Base-by-base conservation (phyloP, 2,888 invertebrate genomes). In the Heliconius cydno region DNA sequence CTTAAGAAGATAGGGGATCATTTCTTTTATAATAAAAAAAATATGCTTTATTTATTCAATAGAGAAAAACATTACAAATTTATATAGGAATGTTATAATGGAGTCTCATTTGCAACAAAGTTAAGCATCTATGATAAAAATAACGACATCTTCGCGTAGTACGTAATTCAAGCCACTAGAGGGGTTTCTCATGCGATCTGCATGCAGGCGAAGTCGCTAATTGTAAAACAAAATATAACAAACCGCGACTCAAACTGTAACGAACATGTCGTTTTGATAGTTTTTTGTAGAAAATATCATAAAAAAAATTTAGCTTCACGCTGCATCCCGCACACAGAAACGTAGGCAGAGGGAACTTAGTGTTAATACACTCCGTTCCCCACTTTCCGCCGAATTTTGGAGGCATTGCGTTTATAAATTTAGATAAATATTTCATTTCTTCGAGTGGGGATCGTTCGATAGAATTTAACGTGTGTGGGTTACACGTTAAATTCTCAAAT, bases 1-100 rank as follows among this genome's bases (percentile, higher is more conserved):
- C 71, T 83, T 84, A 76, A 70, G 76, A 83, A 82, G 76, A 81
- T 81, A 82, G 52, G 77, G 67, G 68, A 68, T 72, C 34, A 22
- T 41, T 30, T 78, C n/a, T 75, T 71, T 76, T 80, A 60, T 10
- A 15, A n/a, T 12, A 65, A 65, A 19, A 28, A 41, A 1, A 1
- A 34, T 13, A 3, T 13, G n/a, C n/a, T 41, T 25, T 34, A 12
- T 25, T 38, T 38, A 25, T 28, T 22, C 22, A 6, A 9, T 52
- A 12, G 25, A 30, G 12, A 63, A 38, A 41, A 65, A 63, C 19
- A 25, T 38, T 25, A 46, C 63, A 65, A 41, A 41, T 41, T 46
- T 65, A 30, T 63, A 28, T 25, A 28, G 46, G 41, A 41, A 46
- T 66, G 12, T 60, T 34, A 34, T 30, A 70, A 70, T 25, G 25